Conservation (phyloP, 2,113 vertebrate species). For the Amphiprion ocellaris region DNA sequence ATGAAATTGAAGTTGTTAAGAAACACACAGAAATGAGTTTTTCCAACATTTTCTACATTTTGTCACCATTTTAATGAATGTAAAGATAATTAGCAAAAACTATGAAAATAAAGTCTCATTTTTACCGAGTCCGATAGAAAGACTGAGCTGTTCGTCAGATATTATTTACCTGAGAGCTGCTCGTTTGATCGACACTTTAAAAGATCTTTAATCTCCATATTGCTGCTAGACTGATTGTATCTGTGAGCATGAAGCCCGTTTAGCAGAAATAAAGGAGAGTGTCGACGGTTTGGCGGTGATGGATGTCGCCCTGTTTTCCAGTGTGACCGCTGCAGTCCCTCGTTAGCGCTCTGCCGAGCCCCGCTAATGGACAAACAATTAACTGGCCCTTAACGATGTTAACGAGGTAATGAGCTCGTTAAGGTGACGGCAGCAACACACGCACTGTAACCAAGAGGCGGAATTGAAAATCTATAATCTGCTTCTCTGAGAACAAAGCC, state of each 20-base stretch:
- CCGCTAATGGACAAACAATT: conserved; percentile 80
- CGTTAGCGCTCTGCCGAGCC: conserved; percentile 74
- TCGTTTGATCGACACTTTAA: conserved; percentile 15
- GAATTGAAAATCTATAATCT: too few relatives aligned
- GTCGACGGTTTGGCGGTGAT: conserved; percentile 68
- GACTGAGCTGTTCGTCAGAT: not conserved
- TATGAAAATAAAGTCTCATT: too few relatives aligned
- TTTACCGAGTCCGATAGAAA: not conserved
- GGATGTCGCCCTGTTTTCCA: conserved; percentile 49
- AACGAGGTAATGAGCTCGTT: conserved; percentile 75
- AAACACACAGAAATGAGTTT: too few relatives aligned
- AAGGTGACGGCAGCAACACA: conserved; percentile 31
- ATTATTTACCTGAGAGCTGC: not conserved
- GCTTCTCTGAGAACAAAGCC: too few relatives aligned
- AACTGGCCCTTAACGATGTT: conserved; percentile 76
- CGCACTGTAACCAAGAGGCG: not conserved
- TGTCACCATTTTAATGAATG: too few relatives aligned
- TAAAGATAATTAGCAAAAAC: too few relatives aligned
- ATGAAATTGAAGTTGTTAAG: too few relatives aligned
- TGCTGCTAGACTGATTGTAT: conserved; percentile 16
- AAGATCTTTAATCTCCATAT: conserved; percentile 46
- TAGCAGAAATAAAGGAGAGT: conserved; percentile 66
- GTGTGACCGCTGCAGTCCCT: conserved; percentile 49
- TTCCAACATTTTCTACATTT: too few relatives aligned
- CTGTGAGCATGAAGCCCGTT: conserved; percentile 40